These are phyloP conservation scores for Globicephala melas DNA, from an alignment of 2,113 vertebrate species.

Conservation along the genomic window DNA sequence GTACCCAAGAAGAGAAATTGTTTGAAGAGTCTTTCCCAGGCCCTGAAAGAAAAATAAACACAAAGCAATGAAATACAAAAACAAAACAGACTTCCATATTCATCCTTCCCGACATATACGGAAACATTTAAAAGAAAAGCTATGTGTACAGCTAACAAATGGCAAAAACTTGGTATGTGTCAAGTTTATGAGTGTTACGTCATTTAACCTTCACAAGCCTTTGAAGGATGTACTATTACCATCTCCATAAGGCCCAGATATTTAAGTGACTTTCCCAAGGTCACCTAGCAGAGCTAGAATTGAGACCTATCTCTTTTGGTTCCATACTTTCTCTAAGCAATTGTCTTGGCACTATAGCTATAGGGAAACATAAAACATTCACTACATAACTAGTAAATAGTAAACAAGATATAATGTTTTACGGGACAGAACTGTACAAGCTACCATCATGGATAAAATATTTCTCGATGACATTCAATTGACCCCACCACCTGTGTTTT, in stretches of 20 bases:
- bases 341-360: background rate
- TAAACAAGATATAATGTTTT: background rate
- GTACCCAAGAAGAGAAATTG: constrained; percentile 97
- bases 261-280: background rate
- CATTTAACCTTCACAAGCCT: background rate
- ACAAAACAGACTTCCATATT: background rate
- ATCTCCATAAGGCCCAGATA: background rate
- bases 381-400: background rate
- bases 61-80: constrained; percentile 4
- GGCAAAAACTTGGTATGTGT: background rate
- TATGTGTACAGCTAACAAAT: background rate
- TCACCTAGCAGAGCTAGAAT: background rate
- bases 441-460: background rate
- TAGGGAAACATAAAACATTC: background rate
- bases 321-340: background rate
- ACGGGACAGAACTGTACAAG: background rate
- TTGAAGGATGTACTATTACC: background rate
- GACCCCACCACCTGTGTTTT: background rate
- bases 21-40: constrained; percentile 97
- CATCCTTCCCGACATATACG: background rate
- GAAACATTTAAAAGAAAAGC: background rate
- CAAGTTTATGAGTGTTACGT: background rate
- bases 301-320: background rate
- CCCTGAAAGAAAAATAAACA: constrained; percentile 83
- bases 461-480: background rate